Base-by-base conservation (phyloP, 2,888 invertebrate species). In the Mimachlamys varia region DNA sequence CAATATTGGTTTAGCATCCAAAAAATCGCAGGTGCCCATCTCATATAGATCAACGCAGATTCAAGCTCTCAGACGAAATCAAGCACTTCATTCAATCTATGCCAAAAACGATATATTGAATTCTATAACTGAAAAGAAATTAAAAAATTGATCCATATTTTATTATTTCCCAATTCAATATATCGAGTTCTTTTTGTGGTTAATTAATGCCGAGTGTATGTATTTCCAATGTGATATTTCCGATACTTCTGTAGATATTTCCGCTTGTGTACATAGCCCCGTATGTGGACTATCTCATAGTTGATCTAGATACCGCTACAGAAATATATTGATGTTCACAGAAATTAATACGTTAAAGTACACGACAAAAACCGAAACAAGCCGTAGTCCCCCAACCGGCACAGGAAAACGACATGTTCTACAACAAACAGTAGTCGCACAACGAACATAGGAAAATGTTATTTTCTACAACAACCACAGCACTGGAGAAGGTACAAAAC, bases 21-120 rank as follows among this genome's bases (percentile, higher is more conserved):
- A 76, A 62, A 62, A 76, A 76, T 76, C 76, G 76, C 76, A 76
- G 76, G 76, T 76, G 76, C 76, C 76, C 76, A 76, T 76, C 76
- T 76, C 76, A 76, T 76, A 76, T 62, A 62, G 10, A 62, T 62
- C 62, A 22, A 3, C 17, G 33, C 76, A 27, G 76, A 76, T 76
- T 76, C 27, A 76, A 76, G 33, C 33, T 76, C 33, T 27, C 12
- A 13, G 33, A 33, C 76, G 27, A 76, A 76, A 76, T 76, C 76
- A 76, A 33, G 76, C 27, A 76, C 33, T 33, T 76, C 76, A 76
- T 76, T 76, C 76, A 76, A 27, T 22, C 2, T 12, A 76, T 76
- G 27, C 27, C 76, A 76, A 5, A 27, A 17, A 22, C 76, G 33
- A 33, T 76, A 76, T 76, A 76, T 76, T 33, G 76, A 76, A 27